phyloP scores from a whole-genome alignment of 2,888 invertebrate species.

The Lochmaea capreae region DNA sequence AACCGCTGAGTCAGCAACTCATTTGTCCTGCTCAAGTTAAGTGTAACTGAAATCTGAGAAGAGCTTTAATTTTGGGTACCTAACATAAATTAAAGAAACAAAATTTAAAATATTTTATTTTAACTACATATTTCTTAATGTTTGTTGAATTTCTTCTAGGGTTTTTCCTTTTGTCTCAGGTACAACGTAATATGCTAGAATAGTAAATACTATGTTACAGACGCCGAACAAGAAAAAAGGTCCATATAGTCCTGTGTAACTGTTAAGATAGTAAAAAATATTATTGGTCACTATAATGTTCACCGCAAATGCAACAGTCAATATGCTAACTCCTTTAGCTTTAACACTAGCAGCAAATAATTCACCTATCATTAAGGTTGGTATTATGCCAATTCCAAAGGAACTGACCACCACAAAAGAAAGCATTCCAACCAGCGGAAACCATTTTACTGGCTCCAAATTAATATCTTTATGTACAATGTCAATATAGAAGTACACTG shows the following conservation, averaged over 20 bases:
- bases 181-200: constrained; percentile 27
- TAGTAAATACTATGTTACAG: constrained; percentile 7
- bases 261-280: constrained; percentile 55
- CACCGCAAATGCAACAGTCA: constrained; percentile 49
- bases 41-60: too few relatives aligned
- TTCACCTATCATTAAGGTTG: constrained; percentile 56
- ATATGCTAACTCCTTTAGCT: constrained; percentile 49
- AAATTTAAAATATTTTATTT: too few relatives aligned
- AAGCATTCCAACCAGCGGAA: constrained; percentile 57
- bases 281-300: constrained; percentile 51
- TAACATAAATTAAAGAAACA: too few relatives aligned
- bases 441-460: constrained; percentile 49
- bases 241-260: constrained; percentile 39
- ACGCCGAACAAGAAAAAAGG: constrained; percentile 31
- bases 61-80: too few relatives aligned
- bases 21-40: too few relatives aligned
- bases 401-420: constrained; percentile 50
- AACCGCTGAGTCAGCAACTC: too few relatives aligned
- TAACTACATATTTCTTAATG: not conserved
- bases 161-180: constrained; percentile 42
- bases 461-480: constrained; percentile 45
- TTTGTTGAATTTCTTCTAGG: constrained; percentile 36
- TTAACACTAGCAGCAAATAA: constrained; percentile 57
- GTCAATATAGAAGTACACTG: constrained; percentile 52
- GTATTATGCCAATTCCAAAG: constrained; percentile 53